A percentile compares a stretch with the other conserved stretches of the same genome.
Evolutionary conservation across 2,113 vertebrate species (phyloP).

Genomic region (Tragelaphus buxtoni): DNA sequence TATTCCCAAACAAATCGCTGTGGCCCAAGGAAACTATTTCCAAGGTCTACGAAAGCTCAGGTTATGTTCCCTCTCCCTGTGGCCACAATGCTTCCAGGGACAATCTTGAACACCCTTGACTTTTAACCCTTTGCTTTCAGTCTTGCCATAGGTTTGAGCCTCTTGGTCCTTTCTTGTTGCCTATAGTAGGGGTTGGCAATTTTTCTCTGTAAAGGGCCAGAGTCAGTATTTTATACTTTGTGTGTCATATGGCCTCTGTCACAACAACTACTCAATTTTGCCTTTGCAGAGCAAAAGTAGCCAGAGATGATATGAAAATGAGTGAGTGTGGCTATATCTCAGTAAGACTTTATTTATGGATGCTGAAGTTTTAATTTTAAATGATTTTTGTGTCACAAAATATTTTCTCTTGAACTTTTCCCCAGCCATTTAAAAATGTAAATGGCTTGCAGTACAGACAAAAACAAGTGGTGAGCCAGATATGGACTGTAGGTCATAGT

Average conservation of each 20-base stretch:
- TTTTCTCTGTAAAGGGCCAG: not conserved
- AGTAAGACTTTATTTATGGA: not conserved
- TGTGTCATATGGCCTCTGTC: not conserved
- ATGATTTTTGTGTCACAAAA: not conserved
- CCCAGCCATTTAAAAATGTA: not conserved
- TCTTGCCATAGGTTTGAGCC: not conserved
- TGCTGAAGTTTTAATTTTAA: not conserved
- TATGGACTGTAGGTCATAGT: not conserved
- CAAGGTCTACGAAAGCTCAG: not conserved
- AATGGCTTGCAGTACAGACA: not conserved
- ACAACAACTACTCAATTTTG: not conserved
- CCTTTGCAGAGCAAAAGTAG: not conserved
- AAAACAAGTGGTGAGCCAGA: not conserved
- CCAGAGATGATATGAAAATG: not conserved
- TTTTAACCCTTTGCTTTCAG: not conserved
- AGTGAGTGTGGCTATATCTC: not conserved
- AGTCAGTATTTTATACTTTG: not conserved
- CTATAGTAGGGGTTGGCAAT: not conserved
- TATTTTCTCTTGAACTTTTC: not conserved
- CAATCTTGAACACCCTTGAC: not conserved
- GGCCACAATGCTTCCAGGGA: not conserved
- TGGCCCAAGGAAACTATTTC: not conserved
- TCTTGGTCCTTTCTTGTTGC: not conserved
- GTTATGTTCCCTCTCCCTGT: not conserved
- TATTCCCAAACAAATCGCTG: not conserved